Percentiles rank a stretch among this genome's conserved stretches.
Evolutionary conservation across 2,113 vertebrate genomes (phyloP).

Genomic region (Anser brachyrhynchus): DNA sequence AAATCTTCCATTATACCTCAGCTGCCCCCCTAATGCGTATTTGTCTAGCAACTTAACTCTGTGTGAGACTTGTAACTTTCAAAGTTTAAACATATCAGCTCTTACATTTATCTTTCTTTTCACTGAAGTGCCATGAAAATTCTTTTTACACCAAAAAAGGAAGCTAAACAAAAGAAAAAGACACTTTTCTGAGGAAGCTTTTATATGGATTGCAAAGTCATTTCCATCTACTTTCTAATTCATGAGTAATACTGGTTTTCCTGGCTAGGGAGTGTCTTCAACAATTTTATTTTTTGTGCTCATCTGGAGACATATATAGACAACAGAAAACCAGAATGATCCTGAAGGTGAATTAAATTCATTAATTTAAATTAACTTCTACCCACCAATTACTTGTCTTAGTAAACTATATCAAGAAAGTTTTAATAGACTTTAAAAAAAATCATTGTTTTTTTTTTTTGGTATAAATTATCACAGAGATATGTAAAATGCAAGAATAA

Average conservation of each 20-base stretch:
- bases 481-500: not conserved
- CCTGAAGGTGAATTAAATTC: not conserved
- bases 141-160: not conserved
- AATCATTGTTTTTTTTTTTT: not conserved
- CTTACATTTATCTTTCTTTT: not conserved
- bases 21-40: fast-evolving
- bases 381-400: not conserved
- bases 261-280: not conserved
- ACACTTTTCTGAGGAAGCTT: not conserved
- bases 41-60: not conserved
- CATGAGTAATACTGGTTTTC: not conserved
- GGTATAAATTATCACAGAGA: not conserved
- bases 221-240: not conserved
- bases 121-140: not conserved
- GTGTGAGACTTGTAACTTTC: not conserved
- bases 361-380: not conserved
- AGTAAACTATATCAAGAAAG: not conserved
- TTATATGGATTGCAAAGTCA: not conserved
- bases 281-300: not conserved
- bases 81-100: not conserved
- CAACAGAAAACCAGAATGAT: not conserved
- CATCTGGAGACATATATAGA: not conserved
- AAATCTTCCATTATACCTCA: not conserved
- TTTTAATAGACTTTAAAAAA: not conserved
- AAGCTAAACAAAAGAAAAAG: not conserved